Evolutionary conservation across 2,888 invertebrate species (phyloP).

Genomic region (Bruchidius siliquastri): DNA sequence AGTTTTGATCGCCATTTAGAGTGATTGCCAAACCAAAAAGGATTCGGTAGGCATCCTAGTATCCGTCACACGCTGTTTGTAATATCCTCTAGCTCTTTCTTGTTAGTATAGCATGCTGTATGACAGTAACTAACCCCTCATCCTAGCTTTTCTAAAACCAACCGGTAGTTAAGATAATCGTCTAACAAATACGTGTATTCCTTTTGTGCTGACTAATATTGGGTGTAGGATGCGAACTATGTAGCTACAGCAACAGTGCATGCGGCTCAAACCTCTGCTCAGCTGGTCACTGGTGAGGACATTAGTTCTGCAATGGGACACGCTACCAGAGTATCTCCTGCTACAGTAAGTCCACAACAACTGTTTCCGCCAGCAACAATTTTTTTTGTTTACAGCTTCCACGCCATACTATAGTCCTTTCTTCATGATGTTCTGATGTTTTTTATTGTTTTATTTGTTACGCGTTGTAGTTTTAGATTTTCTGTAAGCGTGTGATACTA

Average conservation of each 20-base stretch:
- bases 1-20: too few species aligned
- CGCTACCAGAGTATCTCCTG: conserved; percentile 80
- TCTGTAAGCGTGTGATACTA: too few species aligned
- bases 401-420: background rate
- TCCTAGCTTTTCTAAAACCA: too few species aligned
- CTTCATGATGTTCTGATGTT: too few species aligned
- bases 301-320: conserved; percentile 63
- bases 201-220: background rate
- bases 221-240: conserved; percentile 47
- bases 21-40: too few species aligned
- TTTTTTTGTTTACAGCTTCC: background rate
- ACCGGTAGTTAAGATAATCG: too few species aligned
- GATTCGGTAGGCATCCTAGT: too few species aligned
- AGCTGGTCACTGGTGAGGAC: conserved; percentile 44
- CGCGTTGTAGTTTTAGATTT: too few species aligned
- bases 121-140: too few species aligned
- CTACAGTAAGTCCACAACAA: conserved; percentile 69
- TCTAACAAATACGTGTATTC: background rate
- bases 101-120: too few species aligned
- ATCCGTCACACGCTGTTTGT: too few species aligned
- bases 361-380: background rate
- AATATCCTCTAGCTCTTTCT: too few species aligned
- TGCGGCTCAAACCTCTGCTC: conserved; percentile 35
- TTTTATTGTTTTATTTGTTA: background rate
- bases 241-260: conserved; percentile 54